Evolutionary conservation across 2,113 vertebrate genomes (phyloP).

Genomic region (Burhinus oedicnemus): DNA sequence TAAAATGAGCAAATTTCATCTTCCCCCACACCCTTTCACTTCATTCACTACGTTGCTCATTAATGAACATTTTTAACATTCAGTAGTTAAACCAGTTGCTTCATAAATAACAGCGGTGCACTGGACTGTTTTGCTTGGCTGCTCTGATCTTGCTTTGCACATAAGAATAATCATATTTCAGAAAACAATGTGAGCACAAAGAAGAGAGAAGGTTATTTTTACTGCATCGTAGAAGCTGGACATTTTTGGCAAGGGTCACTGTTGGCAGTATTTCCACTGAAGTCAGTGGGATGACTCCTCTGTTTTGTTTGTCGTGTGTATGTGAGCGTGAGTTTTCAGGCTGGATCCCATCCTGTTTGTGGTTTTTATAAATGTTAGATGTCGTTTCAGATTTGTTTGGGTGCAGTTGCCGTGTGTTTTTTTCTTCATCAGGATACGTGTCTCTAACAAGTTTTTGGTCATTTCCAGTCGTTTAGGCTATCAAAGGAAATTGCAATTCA

Average conservation of each 20-base stretch:
- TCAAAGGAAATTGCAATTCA: neutral
- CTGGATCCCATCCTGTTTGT: neutral
- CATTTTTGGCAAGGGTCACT: neutral
- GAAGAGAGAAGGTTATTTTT: neutral
- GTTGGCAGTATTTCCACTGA: neutral
- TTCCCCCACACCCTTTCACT: neutral
- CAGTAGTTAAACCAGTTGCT: neutral
- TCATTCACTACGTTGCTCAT: constrained; percentile 25
- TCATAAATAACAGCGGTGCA: neutral
- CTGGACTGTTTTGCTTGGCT: neutral
- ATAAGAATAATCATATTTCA: neutral
- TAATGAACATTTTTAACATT: neutral
- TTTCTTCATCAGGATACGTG: neutral
- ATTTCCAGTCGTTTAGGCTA: neutral
- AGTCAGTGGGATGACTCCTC: neutral
- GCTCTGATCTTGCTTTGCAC: neutral
- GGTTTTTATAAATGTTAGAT: neutral
- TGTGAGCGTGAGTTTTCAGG: neutral
- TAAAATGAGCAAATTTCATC: constrained; percentile 25
- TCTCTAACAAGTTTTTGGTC: neutral
- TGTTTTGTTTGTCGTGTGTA: neutral
- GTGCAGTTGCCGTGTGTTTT: neutral
- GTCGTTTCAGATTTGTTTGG: neutral
- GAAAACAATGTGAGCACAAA: neutral
- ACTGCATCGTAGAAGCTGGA: neutral